Conservation (phyloP, 1,140 invertebrate species). For the Danaus melanippus region DNA sequence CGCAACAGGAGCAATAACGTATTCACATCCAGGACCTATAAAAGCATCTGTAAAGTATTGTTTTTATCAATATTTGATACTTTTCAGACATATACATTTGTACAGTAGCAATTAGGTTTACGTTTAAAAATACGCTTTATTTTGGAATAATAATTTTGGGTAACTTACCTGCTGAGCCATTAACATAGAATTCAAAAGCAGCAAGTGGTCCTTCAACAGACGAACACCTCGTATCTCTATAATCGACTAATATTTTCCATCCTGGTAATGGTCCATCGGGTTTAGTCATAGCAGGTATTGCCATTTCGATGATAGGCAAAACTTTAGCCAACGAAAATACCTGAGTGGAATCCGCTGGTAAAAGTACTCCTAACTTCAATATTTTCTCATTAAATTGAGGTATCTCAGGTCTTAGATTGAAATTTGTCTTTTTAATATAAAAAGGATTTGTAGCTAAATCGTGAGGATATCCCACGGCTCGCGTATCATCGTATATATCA, state of each 20-base stretch:
- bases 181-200: constrained; percentile 84
- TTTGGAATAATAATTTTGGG: constrained; percentile 7
- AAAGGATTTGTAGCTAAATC: constrained; percentile 47
- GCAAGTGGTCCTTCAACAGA: constrained; percentile 83
- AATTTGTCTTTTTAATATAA: constrained; percentile 56
- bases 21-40: constrained; percentile 92
- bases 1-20: constrained; percentile 91
- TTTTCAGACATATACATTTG: neutral
- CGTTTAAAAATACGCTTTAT: neutral
- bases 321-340: constrained; percentile 80
- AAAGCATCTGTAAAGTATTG: constrained; percentile 80
- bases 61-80: neutral
- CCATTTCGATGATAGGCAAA: constrained; percentile 82
- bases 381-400: constrained; percentile 54
- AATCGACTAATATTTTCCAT: constrained; percentile 78
- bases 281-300: constrained; percentile 76
- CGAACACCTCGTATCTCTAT: constrained; percentile 85
- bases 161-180: constrained; percentile 76
- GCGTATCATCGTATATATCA: constrained; percentile 68
- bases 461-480: constrained; percentile 61
- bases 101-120: neutral
- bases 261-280: constrained; percentile 75
- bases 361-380: constrained; percentile 78
- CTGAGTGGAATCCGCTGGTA: constrained; percentile 75
- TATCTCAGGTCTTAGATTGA: constrained; percentile 46